phyloP scores from a whole-genome alignment of 1,140 invertebrate species.

The Cotesia chilonis region DNA sequence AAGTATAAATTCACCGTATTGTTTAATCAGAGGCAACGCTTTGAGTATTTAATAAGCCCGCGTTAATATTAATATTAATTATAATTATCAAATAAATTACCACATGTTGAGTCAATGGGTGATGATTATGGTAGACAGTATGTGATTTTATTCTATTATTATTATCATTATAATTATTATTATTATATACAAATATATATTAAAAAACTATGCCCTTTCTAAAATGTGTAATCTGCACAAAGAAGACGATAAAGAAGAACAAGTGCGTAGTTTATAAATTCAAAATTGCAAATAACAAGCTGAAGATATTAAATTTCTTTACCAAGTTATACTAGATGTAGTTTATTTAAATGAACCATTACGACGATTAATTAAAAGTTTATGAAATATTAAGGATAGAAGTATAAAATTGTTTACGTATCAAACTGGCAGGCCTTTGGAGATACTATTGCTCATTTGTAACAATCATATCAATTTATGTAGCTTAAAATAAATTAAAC shows the following conservation, averaged over 20 bases:
- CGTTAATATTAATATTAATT: too few relatives aligned
- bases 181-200: slow-evolving; percentile 17
- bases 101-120: slow-evolving; percentile 22
- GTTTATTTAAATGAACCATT: neutral
- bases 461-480: slow-evolving; percentile 33
- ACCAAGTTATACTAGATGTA: too few relatives aligned
- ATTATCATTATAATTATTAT: too few relatives aligned
- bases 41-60: too few relatives aligned
- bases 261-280: neutral
- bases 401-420: slow-evolving; percentile 36
- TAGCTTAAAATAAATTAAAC: neutral
- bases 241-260: slow-evolving; percentile 21
- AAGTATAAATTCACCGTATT: too few relatives aligned
- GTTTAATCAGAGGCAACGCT: too few relatives aligned
- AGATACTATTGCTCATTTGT: slow-evolving; percentile 33
- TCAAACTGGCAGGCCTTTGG: slow-evolving; percentile 40
- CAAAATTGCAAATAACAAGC: neutral
- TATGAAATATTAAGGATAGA: slow-evolving; percentile 35
- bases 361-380: slow-evolving; percentile 43
- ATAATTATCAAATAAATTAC: too few relatives aligned
- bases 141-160: slow-evolving; percentile 41
- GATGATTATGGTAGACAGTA: slow-evolving; percentile 43
- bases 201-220: slow-evolving; percentile 54
- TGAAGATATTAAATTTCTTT: neutral
- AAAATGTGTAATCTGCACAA: slow-evolving; percentile 44